phyloP scores from a whole-genome alignment of 2,888 invertebrate species.

The Chrysodeixis includens region DNA sequence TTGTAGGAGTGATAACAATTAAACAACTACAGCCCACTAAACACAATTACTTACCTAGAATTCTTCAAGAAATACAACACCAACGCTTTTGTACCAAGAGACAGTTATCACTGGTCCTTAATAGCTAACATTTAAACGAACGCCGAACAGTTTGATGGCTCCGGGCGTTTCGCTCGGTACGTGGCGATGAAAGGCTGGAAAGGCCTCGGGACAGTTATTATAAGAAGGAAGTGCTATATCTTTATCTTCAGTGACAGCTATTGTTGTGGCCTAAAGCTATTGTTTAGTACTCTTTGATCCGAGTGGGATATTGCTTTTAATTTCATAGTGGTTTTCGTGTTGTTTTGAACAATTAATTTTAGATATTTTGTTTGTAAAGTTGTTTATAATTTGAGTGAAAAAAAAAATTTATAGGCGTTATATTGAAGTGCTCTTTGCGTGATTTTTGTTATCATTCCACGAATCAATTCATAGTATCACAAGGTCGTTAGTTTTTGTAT shows the following conservation, averaged over 20 bases:
- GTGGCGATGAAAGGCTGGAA: constrained; percentile 42
- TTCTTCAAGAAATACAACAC: constrained; percentile 1
- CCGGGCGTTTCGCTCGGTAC: constrained; percentile 30
- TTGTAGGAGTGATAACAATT: too few relatives aligned
- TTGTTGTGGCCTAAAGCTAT: constrained; percentile 43
- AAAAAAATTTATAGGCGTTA: too few relatives aligned
- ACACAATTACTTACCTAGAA: too few relatives aligned
- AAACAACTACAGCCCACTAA: too few relatives aligned
- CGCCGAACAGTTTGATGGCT: constrained; percentile 17
- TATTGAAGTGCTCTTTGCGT: too few relatives aligned
- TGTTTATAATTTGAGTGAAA: too few relatives aligned
- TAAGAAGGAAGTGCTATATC: constrained; percentile 54
- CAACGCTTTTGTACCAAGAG: neutral
- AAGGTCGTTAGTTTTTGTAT: too few relatives aligned
- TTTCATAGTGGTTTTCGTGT: constrained; percentile 13
- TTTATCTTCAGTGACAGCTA: constrained; percentile 53
- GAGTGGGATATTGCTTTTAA: constrained; percentile 8
- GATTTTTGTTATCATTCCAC: too few relatives aligned
- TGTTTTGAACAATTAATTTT: neutral
- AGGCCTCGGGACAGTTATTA: constrained; percentile 49
- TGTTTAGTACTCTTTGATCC: constrained; percentile 26
- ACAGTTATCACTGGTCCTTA: constrained; percentile 10
- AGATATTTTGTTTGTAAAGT: neutral
- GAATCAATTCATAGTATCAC: too few relatives aligned
- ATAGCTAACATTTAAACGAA: constrained; percentile 16